Base-by-base conservation (phyloP, 1,140 invertebrate genomes). In the fruit fly (Drosophila melanogaster) region DNA sequence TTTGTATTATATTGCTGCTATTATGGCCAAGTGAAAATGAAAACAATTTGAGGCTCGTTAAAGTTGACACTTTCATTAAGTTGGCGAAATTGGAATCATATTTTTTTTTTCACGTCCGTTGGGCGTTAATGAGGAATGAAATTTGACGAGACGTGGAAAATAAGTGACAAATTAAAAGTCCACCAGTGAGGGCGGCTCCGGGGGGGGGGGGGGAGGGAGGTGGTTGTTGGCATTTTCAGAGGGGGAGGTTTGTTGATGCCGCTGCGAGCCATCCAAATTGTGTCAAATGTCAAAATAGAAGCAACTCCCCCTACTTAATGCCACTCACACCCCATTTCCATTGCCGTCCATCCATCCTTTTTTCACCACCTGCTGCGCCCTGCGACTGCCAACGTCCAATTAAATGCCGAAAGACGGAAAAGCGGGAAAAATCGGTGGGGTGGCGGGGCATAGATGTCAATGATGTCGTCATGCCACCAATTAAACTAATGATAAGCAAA, bases 31-130 rank as follows among this genome's bases (percentile, higher is more conserved):
- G 79, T 77, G 64, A 77, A 86, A 77, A 86, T 73, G 71, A 73
- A 87, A 87, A 89, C 84, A 87, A 89, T 89, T 89, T 89, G 79
- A 89, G 80, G 84, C 84, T 89, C 84, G 85, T 90, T 90, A 81
- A 85, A 79, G 81, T 81, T 90, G 86, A 90, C 86, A 90, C 78
- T 86, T 90, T 90, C 86, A 90, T 90, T 90, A 90, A 72, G 79
- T 86, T 90, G 80, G 85, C 79, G 55, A 89, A 89, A 70, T 55
- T 62, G 84, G 65, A 67, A 70, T 49, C 66, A 56, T 57, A 47
- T 70, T 53, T 38, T 38, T 53, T 38, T 38, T 44, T 30, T 33
- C 37, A 15, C 26, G n/a, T 7, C 44, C 33, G 33, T 72, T 72
- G 70, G 84, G 84, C 84, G 79, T 89, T 89, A 89, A 89, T 89